phyloP scores from a whole-genome alignment of 1,140 invertebrate species.

The Myzus persicae region DNA sequence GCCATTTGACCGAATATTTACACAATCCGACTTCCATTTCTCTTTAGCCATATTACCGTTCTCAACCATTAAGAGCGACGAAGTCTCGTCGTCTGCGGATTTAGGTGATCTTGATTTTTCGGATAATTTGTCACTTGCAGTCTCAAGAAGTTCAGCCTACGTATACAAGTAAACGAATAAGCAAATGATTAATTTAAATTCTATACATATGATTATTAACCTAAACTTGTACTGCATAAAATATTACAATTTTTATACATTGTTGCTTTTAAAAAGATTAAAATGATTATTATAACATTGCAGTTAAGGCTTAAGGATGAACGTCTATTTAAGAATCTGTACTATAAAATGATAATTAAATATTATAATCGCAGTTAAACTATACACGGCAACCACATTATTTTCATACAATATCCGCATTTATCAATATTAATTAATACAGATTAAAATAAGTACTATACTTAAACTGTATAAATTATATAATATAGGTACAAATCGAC shows the following conservation, averaged over 20 bases:
- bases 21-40: conserved; percentile 19
- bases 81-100: background rate
- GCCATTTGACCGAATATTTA: background rate
- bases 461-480: background rate
- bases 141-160: background rate
- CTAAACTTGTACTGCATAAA: background rate
- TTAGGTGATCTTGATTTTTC: background rate
- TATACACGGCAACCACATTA: background rate
- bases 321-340: background rate
- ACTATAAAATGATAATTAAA: background rate
- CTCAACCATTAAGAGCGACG: background rate
- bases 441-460: background rate
- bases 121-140: background rate
- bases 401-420: background rate
- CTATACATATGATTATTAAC: background rate
- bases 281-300: background rate
- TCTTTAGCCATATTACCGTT: conserved; percentile 31
- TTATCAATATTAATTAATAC: background rate
- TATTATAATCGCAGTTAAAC: background rate
- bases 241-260: background rate
- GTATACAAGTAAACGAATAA: background rate
- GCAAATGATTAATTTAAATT: background rate
- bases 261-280: background rate
- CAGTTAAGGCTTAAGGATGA: background rate
- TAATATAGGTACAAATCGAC: background rate